These are phyloP conservation scores for Catagonus wagneri DNA, from an alignment of 2,113 vertebrate species.

Conservation along the genomic window DNA sequence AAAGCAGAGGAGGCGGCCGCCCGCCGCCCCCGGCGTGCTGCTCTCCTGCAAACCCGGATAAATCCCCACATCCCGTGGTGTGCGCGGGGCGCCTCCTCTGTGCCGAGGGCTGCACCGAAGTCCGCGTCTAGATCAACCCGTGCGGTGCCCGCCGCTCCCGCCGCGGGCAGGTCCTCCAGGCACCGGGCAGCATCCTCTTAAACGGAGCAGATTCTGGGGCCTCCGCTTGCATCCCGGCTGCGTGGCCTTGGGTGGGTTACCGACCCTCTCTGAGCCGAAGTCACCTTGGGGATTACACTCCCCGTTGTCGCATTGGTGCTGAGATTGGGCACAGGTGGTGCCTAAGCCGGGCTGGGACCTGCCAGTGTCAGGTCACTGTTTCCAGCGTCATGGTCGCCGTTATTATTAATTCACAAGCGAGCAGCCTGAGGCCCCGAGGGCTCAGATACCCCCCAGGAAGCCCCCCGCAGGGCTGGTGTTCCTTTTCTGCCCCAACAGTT, in stretches of 20 bases:
- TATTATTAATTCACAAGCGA: background rate
- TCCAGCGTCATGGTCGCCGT: accelerated
- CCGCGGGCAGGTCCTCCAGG: background rate
- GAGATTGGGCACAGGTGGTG: accelerated
- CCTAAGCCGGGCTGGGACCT: background rate
- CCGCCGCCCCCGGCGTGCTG: accelerated
- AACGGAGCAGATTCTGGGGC: accelerated
- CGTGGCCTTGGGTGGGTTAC: background rate
- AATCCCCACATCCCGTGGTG: accelerated
- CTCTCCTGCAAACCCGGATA: background rate
- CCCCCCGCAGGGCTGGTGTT: accelerated
- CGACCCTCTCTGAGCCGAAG: background rate
- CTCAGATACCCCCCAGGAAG: accelerated
- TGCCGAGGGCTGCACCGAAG: accelerated
- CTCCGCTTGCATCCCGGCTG: accelerated
- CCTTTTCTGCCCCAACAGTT: accelerated
- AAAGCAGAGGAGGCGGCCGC: accelerated
- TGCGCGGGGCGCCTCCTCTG: accelerated
- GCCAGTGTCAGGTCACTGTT: accelerated
- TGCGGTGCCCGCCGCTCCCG: accelerated
- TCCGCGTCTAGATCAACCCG: accelerated
- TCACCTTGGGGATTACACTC: accelerated
- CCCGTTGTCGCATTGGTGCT: accelerated
- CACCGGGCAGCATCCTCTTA: accelerated
- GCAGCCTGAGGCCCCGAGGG: accelerated